Evolutionary conservation across 2,888 invertebrate genomes (phyloP).

Genomic region (Penaeus monodon): DNA sequence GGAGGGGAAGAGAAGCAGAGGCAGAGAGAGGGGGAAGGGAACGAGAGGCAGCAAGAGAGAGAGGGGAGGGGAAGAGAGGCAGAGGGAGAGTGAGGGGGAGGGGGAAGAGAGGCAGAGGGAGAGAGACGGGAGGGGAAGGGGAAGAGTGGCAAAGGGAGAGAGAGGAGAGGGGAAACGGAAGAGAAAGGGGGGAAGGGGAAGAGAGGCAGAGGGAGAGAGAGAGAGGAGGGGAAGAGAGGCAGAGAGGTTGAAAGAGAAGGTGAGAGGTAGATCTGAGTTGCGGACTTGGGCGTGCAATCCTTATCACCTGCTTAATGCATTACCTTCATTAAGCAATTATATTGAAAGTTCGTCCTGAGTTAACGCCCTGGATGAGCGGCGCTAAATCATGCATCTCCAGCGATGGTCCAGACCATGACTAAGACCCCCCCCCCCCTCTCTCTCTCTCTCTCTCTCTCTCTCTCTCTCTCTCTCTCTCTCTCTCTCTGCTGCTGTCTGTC

Average conservation of each 20-base stretch:
- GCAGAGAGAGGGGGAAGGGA: background rate
- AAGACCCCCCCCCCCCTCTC: background rate
- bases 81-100: background rate
- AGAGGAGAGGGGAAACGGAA: too few species aligned
- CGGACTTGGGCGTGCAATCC: too few species aligned
- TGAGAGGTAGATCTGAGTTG: background rate
- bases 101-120: background rate
- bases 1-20: background rate
- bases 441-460: background rate
- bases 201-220: background rate
- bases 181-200: too few species aligned
- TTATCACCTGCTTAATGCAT: too few species aligned
- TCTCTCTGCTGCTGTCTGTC: conserved; percentile 2
- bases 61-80: background rate
- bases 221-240: background rate
- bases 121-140: background rate
- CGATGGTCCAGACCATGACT: background rate
- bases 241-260: background rate
- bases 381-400: background rate
- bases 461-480: background rate
- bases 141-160: background rate
- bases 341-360: background rate
- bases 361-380: background rate
- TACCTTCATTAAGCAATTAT: background rate
- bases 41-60: too few species aligned